These are phyloP conservation scores for Benthosema pterotum DNA, from an alignment of 2,797 vertebrate genomes.

Conservation along the genomic window DNA sequence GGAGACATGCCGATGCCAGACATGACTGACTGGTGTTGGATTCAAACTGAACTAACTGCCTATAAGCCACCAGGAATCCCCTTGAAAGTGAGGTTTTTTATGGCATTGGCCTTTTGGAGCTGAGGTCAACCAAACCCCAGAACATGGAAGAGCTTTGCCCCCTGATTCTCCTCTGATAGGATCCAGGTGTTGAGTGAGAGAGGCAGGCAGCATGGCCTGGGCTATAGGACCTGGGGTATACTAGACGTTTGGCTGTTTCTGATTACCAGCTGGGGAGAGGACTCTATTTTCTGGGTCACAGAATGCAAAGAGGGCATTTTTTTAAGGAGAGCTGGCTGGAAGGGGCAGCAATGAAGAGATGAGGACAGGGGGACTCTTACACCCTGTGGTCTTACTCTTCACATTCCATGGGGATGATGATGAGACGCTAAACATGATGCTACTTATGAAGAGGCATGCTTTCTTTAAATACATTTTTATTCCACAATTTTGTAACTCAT, in stretches of 20 bases:
- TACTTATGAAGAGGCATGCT: conserved; percentile 24
- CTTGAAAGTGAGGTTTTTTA: conserved; percentile 22
- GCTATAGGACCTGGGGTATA: conserved; percentile 25
- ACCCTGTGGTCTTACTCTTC: conserved; percentile 19
- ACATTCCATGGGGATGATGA: conserved; percentile 39
- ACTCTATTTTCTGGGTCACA: conserved; percentile 76
- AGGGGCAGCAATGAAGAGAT: conserved; percentile 45
- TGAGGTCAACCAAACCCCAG: conserved; percentile 17
- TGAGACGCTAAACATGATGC: conserved; percentile 26
- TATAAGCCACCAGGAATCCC: no score
- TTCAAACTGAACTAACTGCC: no score
- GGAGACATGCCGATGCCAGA: no score
- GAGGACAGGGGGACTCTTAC: conserved; percentile 35
- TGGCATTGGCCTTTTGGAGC: conserved; percentile 34
- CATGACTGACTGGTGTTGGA: no score
- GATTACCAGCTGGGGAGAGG: conserved; percentile 63
- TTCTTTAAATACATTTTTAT: no score
- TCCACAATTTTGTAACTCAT: no score
- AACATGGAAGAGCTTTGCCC: conserved; percentile 31
- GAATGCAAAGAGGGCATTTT: conserved; percentile 62
- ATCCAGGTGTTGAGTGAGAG: conserved; percentile 75
- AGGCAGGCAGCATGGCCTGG: conserved; percentile 48
- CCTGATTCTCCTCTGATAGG: conserved; percentile 57
- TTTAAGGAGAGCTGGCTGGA: conserved; percentile 51
- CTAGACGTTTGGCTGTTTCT: conserved; percentile 59